Evolutionary conservation across 2,888 invertebrate genomes (phyloP).

Genomic region (Nemoura dubitans): DNA sequence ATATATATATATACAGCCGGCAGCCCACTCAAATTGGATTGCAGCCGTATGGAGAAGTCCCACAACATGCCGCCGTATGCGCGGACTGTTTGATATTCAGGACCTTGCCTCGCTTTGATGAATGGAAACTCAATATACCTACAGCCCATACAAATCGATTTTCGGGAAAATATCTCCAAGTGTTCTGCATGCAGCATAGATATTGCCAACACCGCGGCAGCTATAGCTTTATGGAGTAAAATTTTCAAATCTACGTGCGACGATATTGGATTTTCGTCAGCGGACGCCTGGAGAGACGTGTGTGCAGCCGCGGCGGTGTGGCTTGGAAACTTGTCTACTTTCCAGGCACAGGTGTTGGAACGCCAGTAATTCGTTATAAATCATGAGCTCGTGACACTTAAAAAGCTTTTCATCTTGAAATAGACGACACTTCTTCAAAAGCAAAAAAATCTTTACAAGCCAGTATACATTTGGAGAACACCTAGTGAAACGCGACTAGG

Average conservation of each 20-base stretch:
- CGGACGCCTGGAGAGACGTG: background rate
- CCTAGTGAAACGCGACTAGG: background rate
- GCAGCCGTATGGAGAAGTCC: background rate
- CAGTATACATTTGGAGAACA: background rate
- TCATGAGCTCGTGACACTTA: conserved; percentile 49
- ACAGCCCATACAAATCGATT: conserved; percentile 15
- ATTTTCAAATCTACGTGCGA: conserved; percentile 7
- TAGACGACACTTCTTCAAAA: conserved; percentile 43
- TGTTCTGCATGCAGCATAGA: background rate
- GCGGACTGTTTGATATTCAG: conserved; percentile 9
- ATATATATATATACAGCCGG: no score
- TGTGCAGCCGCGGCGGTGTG: background rate
- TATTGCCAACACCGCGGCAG: background rate
- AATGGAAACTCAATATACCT: conserved; percentile 24
- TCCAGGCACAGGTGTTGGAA: conserved; percentile 48
- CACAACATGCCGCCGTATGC: background rate
- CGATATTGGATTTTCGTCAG: conserved; percentile 36
- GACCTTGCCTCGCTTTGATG: conserved; percentile 18
- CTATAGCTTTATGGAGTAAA: background rate
- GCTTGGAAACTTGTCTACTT: conserved; percentile 40
- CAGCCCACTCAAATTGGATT: background rate
- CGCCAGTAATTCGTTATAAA: conserved; percentile 50
- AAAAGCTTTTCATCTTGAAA: conserved; percentile 49
- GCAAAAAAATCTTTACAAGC: conserved; percentile 38
- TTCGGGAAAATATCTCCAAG: background rate